Base-by-base conservation (phyloP, 2,797 vertebrate genomes). In the Spheniscus humboldti region DNA sequence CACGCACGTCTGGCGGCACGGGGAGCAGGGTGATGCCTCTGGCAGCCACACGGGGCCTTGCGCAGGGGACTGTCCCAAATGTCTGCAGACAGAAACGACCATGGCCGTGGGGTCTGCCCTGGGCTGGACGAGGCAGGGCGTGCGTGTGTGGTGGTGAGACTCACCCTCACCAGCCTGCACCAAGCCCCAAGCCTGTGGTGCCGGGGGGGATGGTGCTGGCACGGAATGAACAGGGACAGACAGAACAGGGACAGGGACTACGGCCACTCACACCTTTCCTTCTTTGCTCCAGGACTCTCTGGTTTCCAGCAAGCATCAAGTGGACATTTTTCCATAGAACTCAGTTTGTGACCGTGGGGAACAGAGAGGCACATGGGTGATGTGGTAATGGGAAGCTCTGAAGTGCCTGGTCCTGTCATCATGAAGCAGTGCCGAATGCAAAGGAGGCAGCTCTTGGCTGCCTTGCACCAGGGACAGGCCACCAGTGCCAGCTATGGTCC, bases 151-250 rank as follows among this genome's bases (percentile, higher is more conserved):
- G 18, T 25, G 73, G 43, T 4, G 9, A 67, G 52, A 37, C 27
- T 18, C 18, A 31, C 18, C 35, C 17, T 35, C 18, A 20, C 6
- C 47, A 72, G 15, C 33, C 53, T 50, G 47, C 10, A 55, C 23
- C 25, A 48, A 62, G 60, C 28, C 12, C 10, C 1, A 2, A 62
- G 28, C 37, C 71, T 57, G 19, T 1, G 1, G 18, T 55, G 11
- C 5, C 0, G 4, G 62, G 2, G 18, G 27, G 12, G 39, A 39
- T 41, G 28, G 8, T 9, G 30, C 47, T 0, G 4, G n/a, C n/a
- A 35, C 0, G 0, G 66, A 52, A n/a, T 2, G 15, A 25, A 22
- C 45, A 41, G 20, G 6, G n/a, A 7, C 17, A 74, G 31, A 28
- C 1, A 3, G 39, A 77, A 43, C 18, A 76, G 10, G 27, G 14